Evolutionary conservation across 23 tunicate species (phyloP).

Genomic region (Halocynthia roretzi): DNA sequence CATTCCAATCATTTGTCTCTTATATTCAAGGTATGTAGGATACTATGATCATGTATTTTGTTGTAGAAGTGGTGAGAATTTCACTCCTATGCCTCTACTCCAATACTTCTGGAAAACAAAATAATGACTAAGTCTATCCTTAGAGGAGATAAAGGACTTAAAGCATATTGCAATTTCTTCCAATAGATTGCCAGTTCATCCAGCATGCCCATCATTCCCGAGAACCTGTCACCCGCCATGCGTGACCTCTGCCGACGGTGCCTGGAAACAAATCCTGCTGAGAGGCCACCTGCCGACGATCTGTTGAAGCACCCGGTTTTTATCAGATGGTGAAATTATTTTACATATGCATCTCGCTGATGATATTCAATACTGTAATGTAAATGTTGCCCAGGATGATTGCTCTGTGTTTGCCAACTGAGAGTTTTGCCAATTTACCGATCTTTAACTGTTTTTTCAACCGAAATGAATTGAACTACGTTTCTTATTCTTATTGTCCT

Average conservation of each 20-base stretch:
- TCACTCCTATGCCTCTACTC: background rate
- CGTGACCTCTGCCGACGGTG: conserved; percentile 81
- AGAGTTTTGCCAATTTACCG: too few species aligned
- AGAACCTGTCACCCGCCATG: conserved; percentile 73
- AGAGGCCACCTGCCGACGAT: conserved; percentile 63
- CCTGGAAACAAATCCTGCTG: conserved; percentile 66
- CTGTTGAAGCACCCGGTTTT: conserved; percentile 77
- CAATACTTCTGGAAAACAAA: background rate
- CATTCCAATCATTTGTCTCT: conserved; percentile 89
- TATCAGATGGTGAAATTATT: conserved; percentile 53
- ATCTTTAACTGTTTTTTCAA: too few species aligned
- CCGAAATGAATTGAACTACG: too few species aligned
- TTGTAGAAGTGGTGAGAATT: too few species aligned
- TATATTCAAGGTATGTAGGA: conserved; percentile 54
- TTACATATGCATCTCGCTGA: background rate
- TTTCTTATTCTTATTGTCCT: too few species aligned
- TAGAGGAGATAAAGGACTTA: background rate
- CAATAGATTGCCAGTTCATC: conserved; percentile 77
- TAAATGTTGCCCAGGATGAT: too few species aligned
- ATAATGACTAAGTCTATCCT: background rate
- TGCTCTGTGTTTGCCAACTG: too few species aligned
- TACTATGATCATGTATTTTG: background rate
- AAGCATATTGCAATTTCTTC: background rate
- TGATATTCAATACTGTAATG: too few species aligned
- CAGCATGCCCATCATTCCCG: conserved; percentile 81